phyloP scores from a whole-genome alignment of 2,113 vertebrate genomes.

The Elgaria multicarinata region DNA sequence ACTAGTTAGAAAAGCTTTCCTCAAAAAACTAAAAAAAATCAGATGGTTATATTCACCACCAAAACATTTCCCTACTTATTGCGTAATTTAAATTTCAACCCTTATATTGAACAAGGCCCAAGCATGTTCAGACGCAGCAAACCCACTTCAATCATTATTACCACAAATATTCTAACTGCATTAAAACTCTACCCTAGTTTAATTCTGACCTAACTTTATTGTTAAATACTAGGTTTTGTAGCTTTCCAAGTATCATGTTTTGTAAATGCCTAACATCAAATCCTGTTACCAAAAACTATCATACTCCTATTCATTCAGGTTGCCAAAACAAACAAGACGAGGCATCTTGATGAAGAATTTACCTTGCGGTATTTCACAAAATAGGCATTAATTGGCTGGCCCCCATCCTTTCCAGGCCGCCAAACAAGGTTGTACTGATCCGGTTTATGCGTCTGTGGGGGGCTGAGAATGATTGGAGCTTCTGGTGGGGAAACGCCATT shows the following conservation, averaged over 20 bases:
- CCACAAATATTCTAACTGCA: not conserved
- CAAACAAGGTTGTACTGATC: constrained; percentile 90
- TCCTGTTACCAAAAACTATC: not conserved
- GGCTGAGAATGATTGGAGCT: constrained; percentile 96
- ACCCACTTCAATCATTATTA: not conserved
- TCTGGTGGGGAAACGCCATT: constrained; percentile 79
- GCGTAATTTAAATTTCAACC: not conserved
- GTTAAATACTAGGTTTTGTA: not conserved
- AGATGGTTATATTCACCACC: fast-evolving
- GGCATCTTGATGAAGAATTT: constrained; percentile 11
- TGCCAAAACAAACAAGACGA: not conserved
- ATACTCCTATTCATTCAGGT: not conserved
- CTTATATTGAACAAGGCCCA: not conserved
- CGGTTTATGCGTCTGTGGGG: constrained; percentile 89
- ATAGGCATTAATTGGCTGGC: constrained; percentile 89
- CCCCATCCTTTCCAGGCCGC: constrained; percentile 88
- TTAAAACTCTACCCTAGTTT: not conserved
- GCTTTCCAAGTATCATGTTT: not conserved
- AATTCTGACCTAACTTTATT: not conserved
- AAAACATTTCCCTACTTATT: fast-evolving
- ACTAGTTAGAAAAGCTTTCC: fast-evolving
- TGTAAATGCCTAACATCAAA: not conserved
- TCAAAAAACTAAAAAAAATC: not conserved
- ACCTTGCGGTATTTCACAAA: constrained; percentile 98
- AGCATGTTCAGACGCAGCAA: not conserved